Evolutionary conservation across 2,888 invertebrate species (phyloP), one percentile per base, ranked within the genome.

Genomic region (Subacronicta megacephala): DNA sequence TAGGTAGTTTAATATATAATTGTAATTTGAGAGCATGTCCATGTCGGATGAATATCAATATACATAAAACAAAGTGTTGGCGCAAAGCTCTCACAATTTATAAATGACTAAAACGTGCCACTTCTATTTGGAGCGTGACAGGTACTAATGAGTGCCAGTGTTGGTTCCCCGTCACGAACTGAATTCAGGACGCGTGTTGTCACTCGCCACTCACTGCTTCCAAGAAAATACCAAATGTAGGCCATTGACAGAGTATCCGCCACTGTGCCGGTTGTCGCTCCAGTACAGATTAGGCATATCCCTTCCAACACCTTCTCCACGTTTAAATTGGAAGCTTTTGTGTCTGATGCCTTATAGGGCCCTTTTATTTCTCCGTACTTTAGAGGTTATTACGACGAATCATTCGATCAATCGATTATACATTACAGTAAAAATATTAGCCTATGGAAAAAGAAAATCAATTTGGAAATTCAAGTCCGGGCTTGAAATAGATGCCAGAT

Each of bases 61-160:
- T 49, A 47, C n/a, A n/a, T n/a, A 51, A 57, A 57, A 57, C 29
- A 55, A 53, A 47, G 44, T 55, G 42, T 59, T 68, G 50, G 56
- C 55, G 36, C 53, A 61, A 60, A 74, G 62, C 67, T 77, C 61
- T 43, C 38, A 43, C 37, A 67, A 43, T 77, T 70, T 65, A 75
- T 72, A 74, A 76, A 77, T 72, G 62, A 63, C 60, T 67, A 78
- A 75, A 83, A 80, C 78, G 78, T 79, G 73, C 72, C 63, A 64
- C 64, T 73, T 72, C 72, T 79, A 84, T 89, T 84, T 84, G 80
- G 81, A 82, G 81, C 85, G 79, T 83, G 88, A 86, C 89, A 83
- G 78, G 78, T 85, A 88, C 85, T 87, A 87, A 90, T 87, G 87
- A 85, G 85, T 72, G 75, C 31, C 55, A 51, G 67, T 72, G 66